Percentiles rank a stretch among this genome's conserved stretches.
phyloP scores from a whole-genome alignment of 2,113 vertebrate genomes.

The Scytalopus superciliaris region DNA sequence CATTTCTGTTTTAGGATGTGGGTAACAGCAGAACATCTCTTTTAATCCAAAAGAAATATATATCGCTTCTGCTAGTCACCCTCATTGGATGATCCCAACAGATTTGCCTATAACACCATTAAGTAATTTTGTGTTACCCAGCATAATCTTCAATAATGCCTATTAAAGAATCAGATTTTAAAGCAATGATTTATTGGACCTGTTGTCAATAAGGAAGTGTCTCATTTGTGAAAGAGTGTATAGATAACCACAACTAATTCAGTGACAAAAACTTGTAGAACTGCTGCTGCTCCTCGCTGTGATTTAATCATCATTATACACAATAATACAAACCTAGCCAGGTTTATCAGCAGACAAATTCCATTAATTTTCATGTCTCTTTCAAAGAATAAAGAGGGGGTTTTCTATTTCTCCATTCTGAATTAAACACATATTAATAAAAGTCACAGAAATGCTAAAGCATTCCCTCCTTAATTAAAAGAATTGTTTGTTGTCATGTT shows the following conservation, averaged over 20 bases:
- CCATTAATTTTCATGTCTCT: neutral
- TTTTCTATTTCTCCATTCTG: neutral
- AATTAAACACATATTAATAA: neutral
- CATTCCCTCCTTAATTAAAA: neutral
- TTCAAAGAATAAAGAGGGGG: neutral
- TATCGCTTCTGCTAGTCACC: neutral
- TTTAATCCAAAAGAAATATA: neutral
- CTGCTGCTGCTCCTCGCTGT: neutral
- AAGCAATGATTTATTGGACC: neutral
- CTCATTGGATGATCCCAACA: neutral
- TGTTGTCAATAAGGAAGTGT: neutral
- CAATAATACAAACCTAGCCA: neutral
- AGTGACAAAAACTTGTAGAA: neutral
- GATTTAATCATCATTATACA: no score
- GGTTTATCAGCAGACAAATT: neutral
- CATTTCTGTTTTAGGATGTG: neutral
- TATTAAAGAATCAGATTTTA: neutral
- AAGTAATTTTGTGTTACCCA: neutral
- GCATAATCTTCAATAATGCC: neutral
- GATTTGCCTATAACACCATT: neutral
- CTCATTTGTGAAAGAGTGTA: neutral
- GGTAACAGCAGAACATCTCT: neutral
- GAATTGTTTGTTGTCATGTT: neutral
- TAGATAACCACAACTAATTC: neutral
- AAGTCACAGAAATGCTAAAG: neutral